phyloP scores from a whole-genome alignment of 2,113 vertebrate genomes.

The Physeter macrocephalus region DNA sequence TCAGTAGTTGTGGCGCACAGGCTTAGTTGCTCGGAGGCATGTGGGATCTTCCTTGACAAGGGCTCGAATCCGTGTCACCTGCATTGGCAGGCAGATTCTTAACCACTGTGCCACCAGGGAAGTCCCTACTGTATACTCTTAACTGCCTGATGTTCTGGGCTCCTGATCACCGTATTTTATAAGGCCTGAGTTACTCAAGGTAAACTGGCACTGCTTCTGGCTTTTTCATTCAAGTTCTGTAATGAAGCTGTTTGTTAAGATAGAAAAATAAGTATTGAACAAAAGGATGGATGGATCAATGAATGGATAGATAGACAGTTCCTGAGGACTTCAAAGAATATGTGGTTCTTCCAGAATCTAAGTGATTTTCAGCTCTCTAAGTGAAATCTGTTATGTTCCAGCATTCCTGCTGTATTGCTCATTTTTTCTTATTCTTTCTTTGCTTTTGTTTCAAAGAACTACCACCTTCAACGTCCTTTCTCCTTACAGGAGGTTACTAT shows the following conservation, averaged over 20 bases:
- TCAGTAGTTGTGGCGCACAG: no score
- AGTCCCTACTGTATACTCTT: background rate
- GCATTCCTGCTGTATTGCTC: background rate
- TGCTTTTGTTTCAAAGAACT: background rate
- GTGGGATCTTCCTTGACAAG: no score
- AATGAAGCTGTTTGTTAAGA: background rate
- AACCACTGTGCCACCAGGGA: no score
- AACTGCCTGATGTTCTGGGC: background rate
- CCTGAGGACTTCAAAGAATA: background rate
- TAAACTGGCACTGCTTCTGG: background rate
- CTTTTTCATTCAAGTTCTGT: background rate
- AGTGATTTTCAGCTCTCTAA: background rate
- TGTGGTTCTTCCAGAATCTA: background rate
- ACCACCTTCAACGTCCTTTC: background rate
- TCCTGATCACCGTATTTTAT: background rate
- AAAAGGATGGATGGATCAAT: background rate
- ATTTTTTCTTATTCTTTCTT: background rate
- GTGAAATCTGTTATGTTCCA: background rate
- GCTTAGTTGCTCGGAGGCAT: no score
- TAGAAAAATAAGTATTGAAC: background rate
- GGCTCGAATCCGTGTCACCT: no score
- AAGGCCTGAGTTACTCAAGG: background rate
- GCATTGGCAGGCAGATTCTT: no score
- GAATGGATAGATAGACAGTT: background rate
- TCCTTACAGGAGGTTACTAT: background rate